Conservation (phyloP, 2,888 invertebrate genomes). For the Trimorus sp. region DNA sequence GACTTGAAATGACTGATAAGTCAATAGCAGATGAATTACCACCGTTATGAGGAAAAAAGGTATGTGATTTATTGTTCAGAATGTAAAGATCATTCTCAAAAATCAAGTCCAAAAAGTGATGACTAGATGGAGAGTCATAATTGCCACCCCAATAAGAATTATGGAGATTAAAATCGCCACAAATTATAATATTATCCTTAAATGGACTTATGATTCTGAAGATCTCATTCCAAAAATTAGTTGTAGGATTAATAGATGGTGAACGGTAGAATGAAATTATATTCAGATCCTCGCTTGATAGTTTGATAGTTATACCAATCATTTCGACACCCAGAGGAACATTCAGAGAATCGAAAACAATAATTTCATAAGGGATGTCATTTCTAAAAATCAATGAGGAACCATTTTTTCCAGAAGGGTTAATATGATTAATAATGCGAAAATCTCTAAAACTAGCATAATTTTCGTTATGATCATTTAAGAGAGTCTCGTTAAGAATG, state of each 20-base stretch:
- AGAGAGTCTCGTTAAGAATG: conserved; percentile 5
- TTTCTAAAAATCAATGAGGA: too few species aligned
- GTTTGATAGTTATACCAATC: background rate
- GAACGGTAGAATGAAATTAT: conserved; percentile 10
- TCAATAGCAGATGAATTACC: background rate
- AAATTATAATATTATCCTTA: background rate
- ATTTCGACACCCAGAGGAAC: background rate
- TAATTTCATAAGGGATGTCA: too few species aligned
- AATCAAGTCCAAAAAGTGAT: background rate
- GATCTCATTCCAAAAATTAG: background rate
- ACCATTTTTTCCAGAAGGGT: too few species aligned
- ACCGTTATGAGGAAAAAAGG: conserved; percentile 1
- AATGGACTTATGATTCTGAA: background rate
- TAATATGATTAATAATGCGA: too few species aligned
- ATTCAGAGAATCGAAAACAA: too few species aligned
- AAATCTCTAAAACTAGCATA: too few species aligned
- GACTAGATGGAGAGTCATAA: background rate
- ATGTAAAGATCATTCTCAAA: background rate
- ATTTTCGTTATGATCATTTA: background rate
- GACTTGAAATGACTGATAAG: background rate
- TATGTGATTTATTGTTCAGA: background rate
- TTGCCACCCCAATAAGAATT: conserved; percentile 12
- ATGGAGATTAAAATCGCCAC: conserved; percentile 32
- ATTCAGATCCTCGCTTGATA: background rate
- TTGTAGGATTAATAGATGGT: background rate